A percentile compares a stretch with the other conserved stretches of the same genome.
phyloP scores from a whole-genome alignment of 2,113 vertebrate genomes.

The Pelodiscus sinensis region DNA sequence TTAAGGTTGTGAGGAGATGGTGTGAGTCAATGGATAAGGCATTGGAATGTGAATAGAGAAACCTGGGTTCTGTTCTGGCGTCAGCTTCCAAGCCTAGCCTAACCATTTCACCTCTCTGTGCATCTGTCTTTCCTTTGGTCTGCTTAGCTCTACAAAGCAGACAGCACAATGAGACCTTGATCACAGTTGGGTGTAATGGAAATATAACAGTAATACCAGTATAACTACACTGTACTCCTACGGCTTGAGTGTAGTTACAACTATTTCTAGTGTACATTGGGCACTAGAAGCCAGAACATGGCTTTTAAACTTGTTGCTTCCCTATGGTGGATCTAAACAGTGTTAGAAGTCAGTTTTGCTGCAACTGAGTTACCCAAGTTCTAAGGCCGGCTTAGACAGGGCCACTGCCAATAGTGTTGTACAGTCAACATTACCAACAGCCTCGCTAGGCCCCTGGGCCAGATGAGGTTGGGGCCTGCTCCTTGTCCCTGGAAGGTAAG shows the following conservation, averaged over 20 bases:
- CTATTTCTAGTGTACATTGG: background rate
- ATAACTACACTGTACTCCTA: background rate
- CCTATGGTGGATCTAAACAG: background rate
- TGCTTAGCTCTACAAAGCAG: background rate
- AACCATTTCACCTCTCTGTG: background rate
- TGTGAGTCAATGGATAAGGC: accelerated
- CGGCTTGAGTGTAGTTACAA: background rate
- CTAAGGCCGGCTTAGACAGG: background rate
- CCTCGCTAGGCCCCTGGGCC: too few species aligned
- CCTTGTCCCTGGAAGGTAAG: too few species aligned
- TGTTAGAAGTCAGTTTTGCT: background rate
- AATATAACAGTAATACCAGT: background rate
- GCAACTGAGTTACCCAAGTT: background rate
- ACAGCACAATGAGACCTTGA: background rate
- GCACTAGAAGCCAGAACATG: background rate
- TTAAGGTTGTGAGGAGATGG: background rate
- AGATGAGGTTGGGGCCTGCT: too few species aligned
- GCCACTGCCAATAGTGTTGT: background rate
- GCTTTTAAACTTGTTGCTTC: background rate
- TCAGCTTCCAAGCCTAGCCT: background rate
- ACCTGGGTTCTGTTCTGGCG: background rate
- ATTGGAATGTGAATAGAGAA: background rate
- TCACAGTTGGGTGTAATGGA: background rate
- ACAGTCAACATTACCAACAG: too few species aligned
- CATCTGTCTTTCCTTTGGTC: too few species aligned